A percentile compares a stretch with the other conserved stretches of the same genome.
Evolutionary conservation across 2,888 invertebrate species (phyloP).

Genomic region (Alviniconcha strummeri): DNA sequence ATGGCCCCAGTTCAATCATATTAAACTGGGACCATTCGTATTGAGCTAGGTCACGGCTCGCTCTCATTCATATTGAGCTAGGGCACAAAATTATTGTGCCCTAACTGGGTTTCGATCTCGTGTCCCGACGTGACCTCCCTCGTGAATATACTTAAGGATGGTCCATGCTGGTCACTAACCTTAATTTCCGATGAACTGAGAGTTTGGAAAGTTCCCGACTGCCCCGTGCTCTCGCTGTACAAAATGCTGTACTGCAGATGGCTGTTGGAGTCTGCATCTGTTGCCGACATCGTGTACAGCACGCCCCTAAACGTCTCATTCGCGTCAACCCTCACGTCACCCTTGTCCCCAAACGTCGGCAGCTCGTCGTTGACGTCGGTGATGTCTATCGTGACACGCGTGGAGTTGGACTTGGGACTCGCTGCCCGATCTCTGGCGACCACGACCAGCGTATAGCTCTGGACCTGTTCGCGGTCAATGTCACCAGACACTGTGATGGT

Average conservation of each 20-base stretch:
- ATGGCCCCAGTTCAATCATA: too few species aligned
- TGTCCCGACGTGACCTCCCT: too few species aligned
- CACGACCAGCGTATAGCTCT: slow-evolving; percentile 57
- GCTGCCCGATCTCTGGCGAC: slow-evolving; percentile 66
- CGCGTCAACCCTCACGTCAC: slow-evolving; percentile 4
- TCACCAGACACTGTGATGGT: slow-evolving; percentile 91
- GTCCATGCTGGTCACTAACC: slow-evolving; percentile 39
- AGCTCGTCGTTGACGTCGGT: slow-evolving; percentile 94
- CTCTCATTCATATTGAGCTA: too few species aligned
- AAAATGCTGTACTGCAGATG: slow-evolving; percentile 82
- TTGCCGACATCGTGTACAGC: slow-evolving; percentile 79
- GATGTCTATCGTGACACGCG: slow-evolving; percentile 80
- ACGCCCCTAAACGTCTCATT: slow-evolving; percentile 45
- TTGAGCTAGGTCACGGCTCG: too few species aligned
- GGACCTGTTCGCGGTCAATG: slow-evolving; percentile 86
- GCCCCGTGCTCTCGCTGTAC: slow-evolving; percentile 70
- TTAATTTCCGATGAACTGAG: slow-evolving; percentile 48
- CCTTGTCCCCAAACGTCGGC: slow-evolving; percentile 78
- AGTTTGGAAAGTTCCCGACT: slow-evolving; percentile 47
- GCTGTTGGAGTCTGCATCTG: slow-evolving; percentile 75
- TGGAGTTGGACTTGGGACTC: slow-evolving; percentile 36
- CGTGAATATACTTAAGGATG: too few species aligned
- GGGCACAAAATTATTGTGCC: too few species aligned
- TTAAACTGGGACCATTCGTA: too few species aligned
- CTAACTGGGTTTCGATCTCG: too few species aligned